These are phyloP conservation scores for Borostomias antarcticus DNA, from an alignment of 2,797 vertebrate species.

Conservation along the genomic window DNA sequence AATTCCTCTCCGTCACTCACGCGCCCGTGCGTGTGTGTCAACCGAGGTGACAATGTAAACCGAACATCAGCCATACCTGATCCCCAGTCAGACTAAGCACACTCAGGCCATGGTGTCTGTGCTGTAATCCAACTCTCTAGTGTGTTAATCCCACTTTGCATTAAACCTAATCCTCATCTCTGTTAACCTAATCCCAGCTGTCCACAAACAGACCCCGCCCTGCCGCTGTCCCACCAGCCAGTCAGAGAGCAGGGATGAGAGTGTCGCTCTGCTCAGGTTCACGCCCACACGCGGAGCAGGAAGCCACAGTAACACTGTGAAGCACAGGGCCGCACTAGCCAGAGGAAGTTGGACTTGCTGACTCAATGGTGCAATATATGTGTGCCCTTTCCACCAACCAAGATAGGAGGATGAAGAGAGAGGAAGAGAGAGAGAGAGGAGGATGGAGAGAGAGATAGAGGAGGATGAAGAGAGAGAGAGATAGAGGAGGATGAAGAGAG, in stretches of 20 bases:
- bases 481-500: no score
- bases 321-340: no score
- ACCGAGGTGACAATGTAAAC: neutral
- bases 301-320: no score
- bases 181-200: constrained; percentile 28
- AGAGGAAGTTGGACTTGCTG: no score
- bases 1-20: neutral
- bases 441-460: no score
- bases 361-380: no score
- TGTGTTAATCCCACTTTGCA: constrained; percentile 33
- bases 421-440: no score
- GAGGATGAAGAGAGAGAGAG: no score
- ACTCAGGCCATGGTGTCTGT: constrained; percentile 17
- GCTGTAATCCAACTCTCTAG: constrained; percentile 21
- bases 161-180: constrained; percentile 1
- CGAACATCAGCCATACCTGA: neutral
- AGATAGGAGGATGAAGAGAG: no score
- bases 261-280: neutral
- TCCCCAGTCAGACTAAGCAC: constrained; percentile 26
- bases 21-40: neutral
- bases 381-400: no score
- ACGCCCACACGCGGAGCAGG: neutral
- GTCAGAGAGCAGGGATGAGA: constrained; percentile 7
- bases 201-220: constrained; percentile 19
- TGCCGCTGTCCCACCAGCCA: neutral